These are phyloP conservation scores for Lochmaea capreae DNA, from an alignment of 2,888 invertebrate genomes.

Conservation along the genomic window DNA sequence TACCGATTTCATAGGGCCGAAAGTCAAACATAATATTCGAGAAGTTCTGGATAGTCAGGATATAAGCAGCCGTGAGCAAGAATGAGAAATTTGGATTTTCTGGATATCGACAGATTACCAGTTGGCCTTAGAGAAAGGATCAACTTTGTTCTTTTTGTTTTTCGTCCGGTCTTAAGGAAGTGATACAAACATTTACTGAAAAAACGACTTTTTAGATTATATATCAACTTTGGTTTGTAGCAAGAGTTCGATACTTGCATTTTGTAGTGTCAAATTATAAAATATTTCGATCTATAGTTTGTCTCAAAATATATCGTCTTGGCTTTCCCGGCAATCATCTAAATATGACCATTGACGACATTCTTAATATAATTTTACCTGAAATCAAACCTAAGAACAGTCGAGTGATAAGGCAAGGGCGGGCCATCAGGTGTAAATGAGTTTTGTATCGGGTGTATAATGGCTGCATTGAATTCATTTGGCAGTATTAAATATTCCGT, in stretches of 20 bases:
- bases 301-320: too few species aligned
- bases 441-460: too few species aligned
- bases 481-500: too few species aligned
- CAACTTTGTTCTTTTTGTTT: conserved; percentile 12
- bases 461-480: too few species aligned
- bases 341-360: too few species aligned
- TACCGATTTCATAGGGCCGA: conserved; percentile 17
- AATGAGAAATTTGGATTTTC: conserved; percentile 29
- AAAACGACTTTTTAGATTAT: background rate
- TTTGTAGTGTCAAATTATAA: background rate
- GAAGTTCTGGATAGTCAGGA: conserved; percentile 26
- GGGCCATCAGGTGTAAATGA: too few species aligned
- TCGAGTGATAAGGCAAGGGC: too few species aligned
- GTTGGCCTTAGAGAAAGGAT: conserved; percentile 14
- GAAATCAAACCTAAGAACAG: too few species aligned
- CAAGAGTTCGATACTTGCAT: background rate
- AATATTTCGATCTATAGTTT: too few species aligned
- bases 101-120: conserved; percentile 14
- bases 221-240: background rate
- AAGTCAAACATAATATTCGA: conserved; percentile 32
- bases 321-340: too few species aligned
- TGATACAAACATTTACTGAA: conserved; percentile 3
- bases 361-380: too few species aligned
- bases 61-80: conserved; percentile 25
- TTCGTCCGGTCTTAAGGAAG: conserved; percentile 8